phyloP scores from a whole-genome alignment of 2,888 invertebrate species.

The Lithodes maja region DNA sequence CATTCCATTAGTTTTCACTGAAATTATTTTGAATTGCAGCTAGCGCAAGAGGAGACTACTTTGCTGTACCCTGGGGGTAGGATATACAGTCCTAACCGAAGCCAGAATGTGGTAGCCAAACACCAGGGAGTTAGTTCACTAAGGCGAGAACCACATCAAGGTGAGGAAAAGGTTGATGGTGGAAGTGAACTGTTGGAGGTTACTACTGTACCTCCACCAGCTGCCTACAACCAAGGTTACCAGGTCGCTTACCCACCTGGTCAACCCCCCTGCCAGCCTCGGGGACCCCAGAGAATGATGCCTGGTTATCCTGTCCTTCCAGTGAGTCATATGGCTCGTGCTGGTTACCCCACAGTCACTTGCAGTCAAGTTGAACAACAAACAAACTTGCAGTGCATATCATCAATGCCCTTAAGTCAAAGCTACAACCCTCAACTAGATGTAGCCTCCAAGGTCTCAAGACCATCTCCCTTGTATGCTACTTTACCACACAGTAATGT shows the following conservation, averaged over 20 bases:
- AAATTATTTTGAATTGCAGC: too few relatives aligned
- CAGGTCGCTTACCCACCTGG: conserved; percentile 22
- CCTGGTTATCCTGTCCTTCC: conserved; percentile 39
- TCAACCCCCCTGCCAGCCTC: conserved; percentile 22
- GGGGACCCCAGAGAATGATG: conserved; percentile 24
- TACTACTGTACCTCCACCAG: conserved; percentile 57
- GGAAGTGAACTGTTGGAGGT: conserved; percentile 54
- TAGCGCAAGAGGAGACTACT: conserved; percentile 28
- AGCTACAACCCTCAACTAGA: conserved; percentile 14
- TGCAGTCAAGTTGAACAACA: conserved; percentile 32
- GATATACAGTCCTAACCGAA: conserved; percentile 37
- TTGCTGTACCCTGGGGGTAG: conserved; percentile 24
- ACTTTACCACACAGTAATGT: conserved; percentile 44
- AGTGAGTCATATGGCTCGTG: conserved; percentile 4
- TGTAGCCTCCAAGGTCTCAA: background rate
- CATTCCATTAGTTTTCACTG: too few relatives aligned
- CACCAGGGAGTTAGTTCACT: conserved; percentile 7
- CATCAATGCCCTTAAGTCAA: conserved; percentile 42
- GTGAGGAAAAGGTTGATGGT: conserved; percentile 39
- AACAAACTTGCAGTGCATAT: conserved; percentile 42
- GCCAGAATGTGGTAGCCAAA: conserved; percentile 19
- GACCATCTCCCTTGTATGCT: conserved; percentile 35
- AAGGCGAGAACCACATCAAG: conserved; percentile 1
- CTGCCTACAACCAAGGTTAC: conserved; percentile 60
- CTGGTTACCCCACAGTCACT: background rate